Evolutionary conservation across 2,113 vertebrate species (phyloP), one percentile per base, ranked within the genome.

Genomic region (Halichoeres trimaculatus): DNA sequence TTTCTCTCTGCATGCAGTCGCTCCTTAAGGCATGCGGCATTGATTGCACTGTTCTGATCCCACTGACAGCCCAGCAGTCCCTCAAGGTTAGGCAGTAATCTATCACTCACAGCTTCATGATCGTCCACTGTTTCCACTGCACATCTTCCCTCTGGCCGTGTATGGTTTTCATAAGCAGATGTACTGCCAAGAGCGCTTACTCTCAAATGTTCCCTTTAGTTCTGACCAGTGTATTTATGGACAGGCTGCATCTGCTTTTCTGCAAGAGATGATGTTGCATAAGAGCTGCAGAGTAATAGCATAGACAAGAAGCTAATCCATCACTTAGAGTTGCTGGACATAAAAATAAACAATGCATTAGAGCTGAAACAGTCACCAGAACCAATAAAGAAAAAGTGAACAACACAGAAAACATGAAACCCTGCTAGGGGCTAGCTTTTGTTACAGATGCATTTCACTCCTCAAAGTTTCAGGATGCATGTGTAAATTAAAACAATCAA

Each of bases 51-150:
- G 23, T 86, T 85, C 80, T 83, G 81, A 88, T 88, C 76, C 60
- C 64, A 41, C 77, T 68, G 78, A 82, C 78, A 80, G 77, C 58
- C 61, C 45, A 88, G 72, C 82, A 69, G 82, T 87, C 82, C 74
- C 80, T 86, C 83, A 89, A 86, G 84, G 78, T 89, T 76, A 76
- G 63, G 47, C 70, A 53, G 84, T 75, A 85, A 89, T 86, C 84
- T 81, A 90, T 93, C 84, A 88, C 83, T 83, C 72, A 26, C 16
- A 64, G 83, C 81, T 69, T 75, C 45, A 0, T 80, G 86, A 84
- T 86, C 86, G 75, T 85, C 80, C 72, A 77, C 81, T 83, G 85
- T 91, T 93, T 92, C 89, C 90, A 92, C 78, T 85, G 85, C 76
- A 61, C 78, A 70, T 90, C 87, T 74, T 88, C 72, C 68, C 52